A percentile compares a stretch with the other conserved stretches of the same genome.
phyloP scores from a whole-genome alignment of 2,888 invertebrate genomes.

The Pyrochroa serraticornis region DNA sequence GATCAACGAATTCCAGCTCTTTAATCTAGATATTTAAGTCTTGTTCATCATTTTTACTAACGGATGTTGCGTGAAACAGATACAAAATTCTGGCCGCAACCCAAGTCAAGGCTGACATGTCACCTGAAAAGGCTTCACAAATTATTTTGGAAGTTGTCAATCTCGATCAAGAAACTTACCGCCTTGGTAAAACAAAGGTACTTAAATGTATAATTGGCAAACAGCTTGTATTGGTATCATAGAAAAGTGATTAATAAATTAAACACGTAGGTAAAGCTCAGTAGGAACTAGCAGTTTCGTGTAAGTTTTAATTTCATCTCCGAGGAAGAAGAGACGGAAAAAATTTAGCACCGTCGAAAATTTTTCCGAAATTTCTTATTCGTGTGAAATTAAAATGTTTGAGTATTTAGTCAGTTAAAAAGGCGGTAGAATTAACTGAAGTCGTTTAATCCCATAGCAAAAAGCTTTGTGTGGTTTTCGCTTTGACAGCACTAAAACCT shows the following conservation, averaged over 20 bases:
- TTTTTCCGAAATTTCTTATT: too few species aligned
- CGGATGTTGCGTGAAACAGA: slow-evolving; percentile 65
- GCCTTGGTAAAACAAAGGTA: slow-evolving; percentile 97
- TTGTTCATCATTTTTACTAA: slow-evolving; percentile 21
- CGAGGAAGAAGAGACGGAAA: too few species aligned
- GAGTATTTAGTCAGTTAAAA: too few species aligned
- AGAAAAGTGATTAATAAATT: too few species aligned
- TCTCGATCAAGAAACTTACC: slow-evolving; percentile 92
- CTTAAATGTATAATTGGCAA: slow-evolving; percentile 34
- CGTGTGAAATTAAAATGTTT: too few species aligned
- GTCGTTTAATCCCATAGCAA: too few species aligned
- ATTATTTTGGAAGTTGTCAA: slow-evolving; percentile 82
- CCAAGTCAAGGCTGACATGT: slow-evolving; percentile 74
- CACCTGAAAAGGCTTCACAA: slow-evolving; percentile 79
- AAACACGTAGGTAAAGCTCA: too few species aligned
- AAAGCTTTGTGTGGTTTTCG: background rate
- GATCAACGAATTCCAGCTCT: too few species aligned
- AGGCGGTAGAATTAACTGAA: too few species aligned
- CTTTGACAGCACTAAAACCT: slow-evolving; percentile 1
- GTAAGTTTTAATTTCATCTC: too few species aligned
- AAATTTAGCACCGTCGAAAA: too few species aligned
- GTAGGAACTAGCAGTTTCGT: too few species aligned
- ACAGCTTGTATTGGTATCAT: slow-evolving; percentile 1
- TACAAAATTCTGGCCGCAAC: slow-evolving; percentile 99
- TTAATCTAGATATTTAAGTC: background rate